Evolutionary conservation across 92 coral and sea anemone species (phyloP).

Genomic region (Phenganax stokvisi): DNA sequence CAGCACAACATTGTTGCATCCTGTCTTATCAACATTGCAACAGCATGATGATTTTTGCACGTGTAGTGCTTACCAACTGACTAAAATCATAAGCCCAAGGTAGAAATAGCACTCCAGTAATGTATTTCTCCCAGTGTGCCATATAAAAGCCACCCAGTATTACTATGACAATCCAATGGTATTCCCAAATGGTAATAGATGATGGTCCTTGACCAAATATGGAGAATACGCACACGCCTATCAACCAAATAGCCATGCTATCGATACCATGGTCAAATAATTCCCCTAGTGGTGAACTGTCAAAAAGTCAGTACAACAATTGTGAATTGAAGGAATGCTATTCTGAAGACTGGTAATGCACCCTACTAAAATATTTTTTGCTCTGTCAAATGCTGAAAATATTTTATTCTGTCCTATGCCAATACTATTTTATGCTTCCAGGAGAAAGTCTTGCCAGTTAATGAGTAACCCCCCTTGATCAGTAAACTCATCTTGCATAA

Average conservation of each 20-base stretch:
- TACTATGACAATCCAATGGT: constrained; percentile 52
- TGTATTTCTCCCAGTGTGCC: constrained; percentile 99
- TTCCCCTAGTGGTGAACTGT: constrained; percentile 95
- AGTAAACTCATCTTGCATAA: too few species aligned
- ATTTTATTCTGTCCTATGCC: too few species aligned
- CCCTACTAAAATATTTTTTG: too few species aligned
- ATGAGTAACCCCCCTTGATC: too few species aligned
- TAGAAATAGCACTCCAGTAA: constrained; percentile 76
- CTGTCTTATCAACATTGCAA: too few species aligned
- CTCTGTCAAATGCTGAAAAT: too few species aligned
- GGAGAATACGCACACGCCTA: constrained; percentile 61
- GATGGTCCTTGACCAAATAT: constrained; percentile 74
- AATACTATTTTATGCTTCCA: too few species aligned
- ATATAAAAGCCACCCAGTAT: constrained; percentile 68
- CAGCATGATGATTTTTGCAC: too few species aligned
- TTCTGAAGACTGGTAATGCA: too few species aligned
- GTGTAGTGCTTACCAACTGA: constrained; percentile 64
- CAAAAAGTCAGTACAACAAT: constrained; percentile 5
- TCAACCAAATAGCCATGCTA: constrained; percentile 86
- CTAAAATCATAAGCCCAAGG: constrained; percentile 96
- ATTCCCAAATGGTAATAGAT: constrained; percentile 62
- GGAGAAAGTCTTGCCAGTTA: too few species aligned
- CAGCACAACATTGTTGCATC: too few species aligned
- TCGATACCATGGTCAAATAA: constrained; percentile 97
- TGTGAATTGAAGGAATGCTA: background rate